Conservation (phyloP, 1,140 invertebrate species). For the Hydropsyche tenuis region DNA sequence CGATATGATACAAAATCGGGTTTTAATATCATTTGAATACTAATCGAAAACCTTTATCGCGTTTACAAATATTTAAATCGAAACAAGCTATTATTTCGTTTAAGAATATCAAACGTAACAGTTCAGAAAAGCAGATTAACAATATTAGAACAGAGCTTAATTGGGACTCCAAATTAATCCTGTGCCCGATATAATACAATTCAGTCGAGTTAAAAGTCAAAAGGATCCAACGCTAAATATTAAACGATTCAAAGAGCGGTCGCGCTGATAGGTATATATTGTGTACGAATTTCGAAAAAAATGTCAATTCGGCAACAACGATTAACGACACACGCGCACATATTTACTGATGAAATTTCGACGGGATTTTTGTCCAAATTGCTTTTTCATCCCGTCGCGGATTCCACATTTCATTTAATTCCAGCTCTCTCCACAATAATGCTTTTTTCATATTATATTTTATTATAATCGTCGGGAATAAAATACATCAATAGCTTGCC, state of each 20-base stretch:
- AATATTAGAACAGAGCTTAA: not conserved
- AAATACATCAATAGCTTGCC: not conserved
- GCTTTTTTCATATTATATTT: not conserved
- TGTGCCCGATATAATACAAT: too few species aligned
- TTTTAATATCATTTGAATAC: too few species aligned
- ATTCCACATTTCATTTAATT: constrained; percentile 13
- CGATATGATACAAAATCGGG: too few species aligned
- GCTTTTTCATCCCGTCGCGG: constrained; percentile 1
- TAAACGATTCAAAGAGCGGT: too few species aligned
- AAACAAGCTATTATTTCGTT: too few species aligned
- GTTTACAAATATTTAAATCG: too few species aligned
- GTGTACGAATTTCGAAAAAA: not conserved
- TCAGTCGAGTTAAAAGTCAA: too few species aligned
- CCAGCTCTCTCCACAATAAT: not conserved
- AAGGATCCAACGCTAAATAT: too few species aligned
- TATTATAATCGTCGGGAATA: not conserved
- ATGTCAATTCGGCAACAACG: too few species aligned
- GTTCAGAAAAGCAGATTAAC: not conserved
- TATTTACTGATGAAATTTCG: not conserved
- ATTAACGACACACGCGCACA: not conserved
- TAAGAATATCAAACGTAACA: too few species aligned
- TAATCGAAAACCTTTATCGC: too few species aligned
- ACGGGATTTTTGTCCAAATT: not conserved
- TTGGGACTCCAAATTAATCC: too few species aligned
- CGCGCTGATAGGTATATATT: not conserved